phyloP scores from a whole-genome alignment of 2,888 invertebrate genomes.

The Cistogaster globosa region DNA sequence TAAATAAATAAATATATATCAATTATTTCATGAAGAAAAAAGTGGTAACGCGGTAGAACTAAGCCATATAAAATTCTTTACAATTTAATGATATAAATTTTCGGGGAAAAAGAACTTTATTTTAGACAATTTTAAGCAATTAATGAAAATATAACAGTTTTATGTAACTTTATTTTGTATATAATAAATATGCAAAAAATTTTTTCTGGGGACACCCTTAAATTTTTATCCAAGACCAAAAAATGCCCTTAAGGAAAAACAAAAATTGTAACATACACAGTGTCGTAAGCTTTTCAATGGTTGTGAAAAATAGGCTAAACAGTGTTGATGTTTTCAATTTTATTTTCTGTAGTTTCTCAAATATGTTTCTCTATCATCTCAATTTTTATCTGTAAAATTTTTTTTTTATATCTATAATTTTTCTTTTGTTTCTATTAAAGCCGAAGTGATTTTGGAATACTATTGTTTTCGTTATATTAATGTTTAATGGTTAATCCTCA shows the following conservation, averaged over 20 bases:
- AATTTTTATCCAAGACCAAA: not conserved
- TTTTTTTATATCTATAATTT: slow-evolving; percentile 50
- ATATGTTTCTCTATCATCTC: slow-evolving; percentile 5
- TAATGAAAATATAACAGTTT: too few relatives aligned
- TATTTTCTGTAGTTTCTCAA: slow-evolving; percentile 49
- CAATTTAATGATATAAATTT: too few relatives aligned
- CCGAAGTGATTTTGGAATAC: slow-evolving; percentile 42
- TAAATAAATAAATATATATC: too few relatives aligned
- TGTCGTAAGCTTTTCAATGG: not conserved
- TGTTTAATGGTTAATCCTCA: slow-evolving; percentile 62
- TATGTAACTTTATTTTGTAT: too few relatives aligned
- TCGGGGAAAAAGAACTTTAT: too few relatives aligned
- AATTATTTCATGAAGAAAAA: too few relatives aligned
- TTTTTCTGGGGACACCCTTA: slow-evolving; percentile 3
- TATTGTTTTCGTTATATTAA: slow-evolving; percentile 54
- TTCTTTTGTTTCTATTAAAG: slow-evolving; percentile 46
- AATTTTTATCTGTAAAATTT: not conserved
- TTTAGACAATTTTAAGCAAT: too few relatives aligned
- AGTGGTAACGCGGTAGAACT: too few relatives aligned
- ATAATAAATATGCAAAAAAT: not conserved
- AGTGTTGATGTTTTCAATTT: slow-evolving; percentile 1
- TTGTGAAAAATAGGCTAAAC: slow-evolving; percentile 10
- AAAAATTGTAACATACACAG: not conserved
- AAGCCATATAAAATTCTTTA: too few relatives aligned
- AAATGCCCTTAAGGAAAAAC: slow-evolving; percentile 19